phyloP scores from a whole-genome alignment of 1,140 invertebrate species.

The Bombus impatiens region DNA sequence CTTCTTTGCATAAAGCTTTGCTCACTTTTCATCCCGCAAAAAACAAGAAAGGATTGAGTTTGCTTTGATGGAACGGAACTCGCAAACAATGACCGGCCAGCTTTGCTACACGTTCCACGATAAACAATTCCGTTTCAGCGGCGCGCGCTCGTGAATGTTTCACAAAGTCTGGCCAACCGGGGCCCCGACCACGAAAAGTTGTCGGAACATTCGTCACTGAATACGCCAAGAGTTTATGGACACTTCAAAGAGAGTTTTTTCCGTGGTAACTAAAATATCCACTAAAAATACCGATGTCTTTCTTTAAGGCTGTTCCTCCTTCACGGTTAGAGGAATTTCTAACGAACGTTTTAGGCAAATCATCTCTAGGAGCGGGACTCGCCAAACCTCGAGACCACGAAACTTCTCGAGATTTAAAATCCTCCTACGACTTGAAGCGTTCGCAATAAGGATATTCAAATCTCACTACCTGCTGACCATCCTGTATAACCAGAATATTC shows the following conservation, averaged over 20 bases:
- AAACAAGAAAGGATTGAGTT: not conserved
- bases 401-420: not conserved
- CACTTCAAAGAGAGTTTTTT: constrained; percentile 11
- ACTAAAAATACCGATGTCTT: not conserved
- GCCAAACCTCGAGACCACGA: not conserved
- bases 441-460: no score
- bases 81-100: constrained; percentile 4
- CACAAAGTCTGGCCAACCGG: no score
- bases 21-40: not conserved
- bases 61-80: not conserved
- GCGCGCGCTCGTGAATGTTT: constrained; percentile 11
- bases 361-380: not conserved
- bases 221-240: constrained; percentile 9
- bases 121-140: constrained; percentile 70
- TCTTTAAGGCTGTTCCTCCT: no score
- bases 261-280: not conserved
- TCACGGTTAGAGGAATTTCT: not conserved
- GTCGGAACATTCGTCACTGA: constrained; percentile 10
- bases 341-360: not conserved
- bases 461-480: no score
- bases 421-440: no score
- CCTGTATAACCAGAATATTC: no score
- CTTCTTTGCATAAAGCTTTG: not conserved
- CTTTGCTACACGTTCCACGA: constrained; percentile 38
- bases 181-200: constrained; percentile 8